Conservation (phyloP, 37 sponge, comb jelly and placozoan species). For the Theonella swinhoei region DNA sequence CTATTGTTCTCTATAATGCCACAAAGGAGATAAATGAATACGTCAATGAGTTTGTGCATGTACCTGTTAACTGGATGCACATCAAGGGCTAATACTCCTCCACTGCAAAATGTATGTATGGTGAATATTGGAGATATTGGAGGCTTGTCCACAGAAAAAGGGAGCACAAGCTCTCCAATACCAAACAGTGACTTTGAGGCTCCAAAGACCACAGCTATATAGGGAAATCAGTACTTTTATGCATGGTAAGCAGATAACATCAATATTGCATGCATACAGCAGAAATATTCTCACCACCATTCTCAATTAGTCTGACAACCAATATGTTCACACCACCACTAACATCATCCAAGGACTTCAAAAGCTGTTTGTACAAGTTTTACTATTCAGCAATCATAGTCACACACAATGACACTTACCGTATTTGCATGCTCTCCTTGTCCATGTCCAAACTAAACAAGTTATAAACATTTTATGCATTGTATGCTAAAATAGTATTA, state of each 20-base stretch:
- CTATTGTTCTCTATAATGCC: too few species aligned
- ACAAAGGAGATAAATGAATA: too few species aligned
- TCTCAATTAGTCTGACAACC: conserved; percentile 50
- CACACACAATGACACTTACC: not conserved
- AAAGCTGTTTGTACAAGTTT: conserved; percentile 11
- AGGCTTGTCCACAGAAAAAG: conserved; percentile 24
- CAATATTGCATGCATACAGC: not conserved
- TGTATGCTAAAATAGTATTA: not conserved
- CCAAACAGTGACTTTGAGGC: conserved; percentile 46
- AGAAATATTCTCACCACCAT: conserved; percentile 45
- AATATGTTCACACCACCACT: conserved; percentile 46
- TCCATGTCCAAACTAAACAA: conserved; percentile 38
- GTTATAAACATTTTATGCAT: not conserved
- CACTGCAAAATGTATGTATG: conserved; percentile 33
- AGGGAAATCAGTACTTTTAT: not conserved
- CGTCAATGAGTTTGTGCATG: too few species aligned
- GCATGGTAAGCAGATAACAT: too few species aligned
- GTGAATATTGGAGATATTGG: conserved; percentile 49
- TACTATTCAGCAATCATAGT: not conserved
- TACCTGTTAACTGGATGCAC: conserved; percentile 55
- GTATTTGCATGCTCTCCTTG: conserved; percentile 37
- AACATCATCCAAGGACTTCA: conserved; percentile 48
- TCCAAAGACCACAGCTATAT: conserved; percentile 43
- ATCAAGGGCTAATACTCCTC: conserved; percentile 56
- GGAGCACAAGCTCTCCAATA: conserved; percentile 26